phyloP scores from a whole-genome alignment of 1,140 invertebrate genomes.

The Grapholita molesta region DNA sequence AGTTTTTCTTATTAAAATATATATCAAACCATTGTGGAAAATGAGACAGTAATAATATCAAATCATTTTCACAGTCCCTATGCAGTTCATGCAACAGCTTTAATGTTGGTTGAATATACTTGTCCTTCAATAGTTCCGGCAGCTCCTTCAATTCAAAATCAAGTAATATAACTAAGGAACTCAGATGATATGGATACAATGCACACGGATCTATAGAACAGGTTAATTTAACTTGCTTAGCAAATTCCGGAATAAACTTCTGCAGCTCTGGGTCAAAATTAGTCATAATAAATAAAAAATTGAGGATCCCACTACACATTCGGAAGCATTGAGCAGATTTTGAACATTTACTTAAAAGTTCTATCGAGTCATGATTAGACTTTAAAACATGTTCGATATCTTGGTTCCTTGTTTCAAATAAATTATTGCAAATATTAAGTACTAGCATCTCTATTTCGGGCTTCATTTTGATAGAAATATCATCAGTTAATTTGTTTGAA shows the following conservation, averaged over 20 bases:
- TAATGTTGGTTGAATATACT: conserved; percentile 31
- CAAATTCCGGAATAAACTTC: conserved; percentile 43
- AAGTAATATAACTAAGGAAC: conserved; percentile 43
- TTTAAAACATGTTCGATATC: conserved; percentile 34
- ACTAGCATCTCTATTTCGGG: conserved; percentile 52
- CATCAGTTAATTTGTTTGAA: conserved; percentile 25
- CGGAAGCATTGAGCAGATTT: conserved; percentile 52
- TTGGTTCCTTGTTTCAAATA: conserved; percentile 29
- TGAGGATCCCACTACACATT: conserved; percentile 52
- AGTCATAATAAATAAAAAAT: conserved; percentile 47
- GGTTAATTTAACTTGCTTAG: conserved; percentile 38
- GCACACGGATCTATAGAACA: conserved; percentile 30
- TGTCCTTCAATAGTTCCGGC: conserved; percentile 25
- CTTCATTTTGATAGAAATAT: conserved; percentile 55
- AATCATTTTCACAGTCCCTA: conserved; percentile 41
- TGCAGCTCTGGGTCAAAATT: conserved; percentile 45
- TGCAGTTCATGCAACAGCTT: conserved; percentile 43
- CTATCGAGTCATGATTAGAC: conserved; percentile 24
- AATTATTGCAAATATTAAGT: conserved; percentile 31
- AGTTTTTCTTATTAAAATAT: conserved; percentile 34
- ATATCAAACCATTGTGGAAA: conserved; percentile 61
- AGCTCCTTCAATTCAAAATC: conserved; percentile 45
- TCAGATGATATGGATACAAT: conserved; percentile 47
- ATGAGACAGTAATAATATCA: conserved; percentile 59
- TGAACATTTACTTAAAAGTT: conserved; percentile 40